Conservation (phyloP, 2,797 vertebrate genomes). For the Semaprochilodus insignis region DNA sequence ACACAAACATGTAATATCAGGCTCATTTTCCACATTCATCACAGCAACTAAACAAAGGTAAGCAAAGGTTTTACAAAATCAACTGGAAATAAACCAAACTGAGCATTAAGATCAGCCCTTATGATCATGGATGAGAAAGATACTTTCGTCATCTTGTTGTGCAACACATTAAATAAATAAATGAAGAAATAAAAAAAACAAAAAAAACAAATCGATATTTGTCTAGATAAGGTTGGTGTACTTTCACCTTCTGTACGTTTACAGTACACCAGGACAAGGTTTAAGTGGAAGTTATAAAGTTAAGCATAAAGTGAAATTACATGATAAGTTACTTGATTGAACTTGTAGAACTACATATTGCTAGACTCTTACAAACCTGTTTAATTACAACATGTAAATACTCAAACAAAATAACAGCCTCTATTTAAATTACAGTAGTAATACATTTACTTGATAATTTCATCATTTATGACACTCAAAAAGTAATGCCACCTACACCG, state of each 20-base stretch:
- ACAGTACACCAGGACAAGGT: constrained; percentile 14
- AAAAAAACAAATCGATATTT: neutral
- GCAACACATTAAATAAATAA: constrained; percentile 11
- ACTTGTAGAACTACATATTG: neutral
- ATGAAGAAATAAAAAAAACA: constrained; percentile 35
- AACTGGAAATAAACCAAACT: neutral
- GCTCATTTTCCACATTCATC: no score
- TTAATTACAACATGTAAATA: neutral
- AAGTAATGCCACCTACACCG: neutral
- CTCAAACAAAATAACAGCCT: neutral
- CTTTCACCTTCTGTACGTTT: constrained; percentile 4
- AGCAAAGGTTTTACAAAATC: neutral
- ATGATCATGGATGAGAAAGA: neutral
- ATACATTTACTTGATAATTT: neutral
- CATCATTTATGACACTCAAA: neutral
- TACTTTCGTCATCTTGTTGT: neutral
- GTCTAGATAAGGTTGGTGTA: constrained; percentile 25
- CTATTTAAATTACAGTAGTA: neutral
- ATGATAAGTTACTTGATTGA: neutral
- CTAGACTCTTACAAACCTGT: neutral
- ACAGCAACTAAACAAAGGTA: no score
- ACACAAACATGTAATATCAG: neutral
- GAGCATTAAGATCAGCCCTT: neutral
- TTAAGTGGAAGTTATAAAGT: neutral
- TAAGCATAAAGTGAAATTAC: neutral